A percentile compares a stretch with the other conserved stretches of the same genome.
phyloP scores from a whole-genome alignment of 2,113 vertebrate species.

The Laterallus jamaicensis region DNA sequence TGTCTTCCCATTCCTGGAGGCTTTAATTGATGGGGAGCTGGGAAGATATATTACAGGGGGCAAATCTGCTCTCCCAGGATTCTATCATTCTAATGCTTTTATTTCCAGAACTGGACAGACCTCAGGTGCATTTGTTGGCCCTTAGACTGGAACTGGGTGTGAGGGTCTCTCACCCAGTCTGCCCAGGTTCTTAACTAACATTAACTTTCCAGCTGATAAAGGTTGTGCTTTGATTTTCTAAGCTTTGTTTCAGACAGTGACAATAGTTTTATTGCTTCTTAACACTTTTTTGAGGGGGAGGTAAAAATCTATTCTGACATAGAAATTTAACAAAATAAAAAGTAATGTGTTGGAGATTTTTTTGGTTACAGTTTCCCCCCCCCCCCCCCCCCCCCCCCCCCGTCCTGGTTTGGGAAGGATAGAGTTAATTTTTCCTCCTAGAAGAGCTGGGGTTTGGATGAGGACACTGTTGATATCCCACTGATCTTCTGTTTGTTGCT shows the following conservation, averaged over 20 bases:
- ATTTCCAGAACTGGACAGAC: not conserved
- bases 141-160: not conserved
- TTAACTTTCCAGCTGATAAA: not conserved
- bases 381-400: too few species aligned
- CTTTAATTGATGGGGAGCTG: not conserved
- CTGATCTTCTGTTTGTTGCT: too few species aligned
- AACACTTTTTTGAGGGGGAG: too few species aligned
- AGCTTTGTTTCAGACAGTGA: not conserved
- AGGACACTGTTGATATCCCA: too few species aligned
- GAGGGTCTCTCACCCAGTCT: not conserved
- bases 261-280: not conserved
- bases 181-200: not conserved
- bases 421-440: too few species aligned
- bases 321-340: not conserved
- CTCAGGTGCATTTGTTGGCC: not conserved
- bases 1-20: rapidly evolving
- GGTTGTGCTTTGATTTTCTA: not conserved
- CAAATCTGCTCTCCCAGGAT: not conserved
- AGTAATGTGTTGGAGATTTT: not conserved
- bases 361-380: not conserved
- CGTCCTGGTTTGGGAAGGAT: too few species aligned
- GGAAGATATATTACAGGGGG: not conserved
- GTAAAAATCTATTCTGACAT: not conserved
- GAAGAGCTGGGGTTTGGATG: too few species aligned
- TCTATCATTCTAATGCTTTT: not conserved